Evolutionary conservation across 1,140 invertebrate genomes (phyloP).

Genomic region (Heliothis virescens): DNA sequence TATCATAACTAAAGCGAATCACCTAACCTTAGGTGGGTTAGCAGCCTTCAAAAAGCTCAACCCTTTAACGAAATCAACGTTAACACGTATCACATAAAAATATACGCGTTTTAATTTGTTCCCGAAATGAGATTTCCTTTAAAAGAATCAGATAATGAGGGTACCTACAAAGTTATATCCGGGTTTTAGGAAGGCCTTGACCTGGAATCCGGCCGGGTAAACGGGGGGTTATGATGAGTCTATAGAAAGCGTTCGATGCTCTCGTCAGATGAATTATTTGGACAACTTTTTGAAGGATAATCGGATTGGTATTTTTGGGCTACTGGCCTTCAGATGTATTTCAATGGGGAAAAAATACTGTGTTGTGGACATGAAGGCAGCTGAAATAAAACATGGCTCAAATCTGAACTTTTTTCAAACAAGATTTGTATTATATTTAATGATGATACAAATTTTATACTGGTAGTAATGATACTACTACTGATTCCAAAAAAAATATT

Average conservation of each 20-base stretch:
- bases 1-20: no score
- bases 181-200: constrained; percentile 44
- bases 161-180: constrained; percentile 36
- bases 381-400: no score
- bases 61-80: not conserved
- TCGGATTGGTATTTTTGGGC: constrained; percentile 14
- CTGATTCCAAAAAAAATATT: no score
- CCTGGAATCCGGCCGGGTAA: constrained; percentile 31
- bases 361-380: no score
- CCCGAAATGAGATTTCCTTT: constrained; percentile 40
- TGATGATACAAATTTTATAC: no score
- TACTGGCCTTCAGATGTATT: not conserved
- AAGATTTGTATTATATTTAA: no score
- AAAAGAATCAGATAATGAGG: constrained; percentile 45
- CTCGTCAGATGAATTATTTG: constrained; percentile 35
- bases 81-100: constrained; percentile 11
- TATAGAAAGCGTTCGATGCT: constrained; percentile 43
- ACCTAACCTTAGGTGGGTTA: no score
- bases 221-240: constrained; percentile 40
- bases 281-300: constrained; percentile 27
- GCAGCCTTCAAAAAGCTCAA: not conserved
- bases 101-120: constrained; percentile 34
- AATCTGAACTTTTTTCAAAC: no score
- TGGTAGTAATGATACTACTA: no score
- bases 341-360: not conserved